Evolutionary conservation across 2,113 vertebrate genomes (phyloP), one percentile per base, ranked within the genome.

Genomic region (Trematomus loennbergii): DNA sequence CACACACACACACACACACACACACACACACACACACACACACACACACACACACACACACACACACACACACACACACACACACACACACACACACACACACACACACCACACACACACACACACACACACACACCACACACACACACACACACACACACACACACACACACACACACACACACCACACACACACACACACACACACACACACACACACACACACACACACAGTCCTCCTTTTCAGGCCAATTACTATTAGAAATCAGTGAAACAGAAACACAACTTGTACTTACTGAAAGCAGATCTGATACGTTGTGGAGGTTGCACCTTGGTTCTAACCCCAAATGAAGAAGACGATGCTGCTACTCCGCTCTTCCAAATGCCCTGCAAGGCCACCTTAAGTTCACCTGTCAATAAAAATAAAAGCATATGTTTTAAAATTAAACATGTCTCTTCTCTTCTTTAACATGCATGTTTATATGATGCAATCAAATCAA

Each of bases 221-320:
- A 25, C 25, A 25, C 25, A 25, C 25, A 25, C 25, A 29, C 29
- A 29, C 29, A 29, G 3, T 4, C 29, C 53, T 78, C 54, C 43
- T 55, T 69, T 72, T 65, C 3, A 71, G 25, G n/a, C 40, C 3
- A 40, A 16, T 60, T 3, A 18, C 12, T 29, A 46, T n/a, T 10
- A 49, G 2, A 8, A 54, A 43, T 48, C 25, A 63, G 52, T 22
- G 1, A 58, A 49, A 13, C 3, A 18, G 29, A 67, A 50, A 55
- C 9, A 11, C 45, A 65, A 48, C 12, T 55, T 54, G 62, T 20
- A 82, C 87, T 88, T 83, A 87, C 83, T 48, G 33, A 70, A 60
- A 73, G 40, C 3, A 33, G 60, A 66, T 33, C 15, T 17, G 58
- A 25, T 5, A 4, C 52, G 29, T 75, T 18, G 49, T 54, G 33